Conservation (phyloP, 2,113 vertebrate genomes). For the Bos taurus region DNA sequence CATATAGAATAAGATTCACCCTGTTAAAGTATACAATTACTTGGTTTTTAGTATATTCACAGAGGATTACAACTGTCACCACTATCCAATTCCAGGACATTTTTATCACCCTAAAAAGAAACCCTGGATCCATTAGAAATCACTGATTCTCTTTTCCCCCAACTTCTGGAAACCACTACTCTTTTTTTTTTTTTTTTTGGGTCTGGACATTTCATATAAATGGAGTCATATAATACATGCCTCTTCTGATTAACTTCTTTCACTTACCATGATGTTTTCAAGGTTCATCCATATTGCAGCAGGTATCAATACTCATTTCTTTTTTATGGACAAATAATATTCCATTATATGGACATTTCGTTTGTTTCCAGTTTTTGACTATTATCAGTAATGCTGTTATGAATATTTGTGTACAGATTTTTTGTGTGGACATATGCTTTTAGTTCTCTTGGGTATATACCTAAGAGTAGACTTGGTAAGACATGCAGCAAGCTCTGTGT, state of each 20-base stretch:
- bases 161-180: background rate
- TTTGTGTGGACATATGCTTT: background rate
- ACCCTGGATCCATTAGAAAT: background rate
- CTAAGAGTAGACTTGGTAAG: background rate
- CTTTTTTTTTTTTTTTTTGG: background rate
- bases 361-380: background rate
- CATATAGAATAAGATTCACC: constrained; percentile 7
- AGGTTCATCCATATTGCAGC: background rate
- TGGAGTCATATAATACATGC: background rate
- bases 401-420: background rate
- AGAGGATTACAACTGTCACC: background rate
- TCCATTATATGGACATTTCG: background rate
- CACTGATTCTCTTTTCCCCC: background rate
- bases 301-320: background rate
- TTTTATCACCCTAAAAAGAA: background rate
- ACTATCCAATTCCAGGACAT: background rate
- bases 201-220: constrained; percentile 6
- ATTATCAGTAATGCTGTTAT: background rate
- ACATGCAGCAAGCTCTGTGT: background rate
- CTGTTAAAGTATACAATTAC: background rate
- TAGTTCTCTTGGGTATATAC: background rate
- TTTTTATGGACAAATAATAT: constrained; percentile 21
- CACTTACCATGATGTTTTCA: background rate
- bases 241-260: background rate
- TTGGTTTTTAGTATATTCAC: background rate